These are phyloP conservation scores for Nemapogon koenigi DNA, from an alignment of 2,888 invertebrate genomes.

Conservation along the genomic window DNA sequence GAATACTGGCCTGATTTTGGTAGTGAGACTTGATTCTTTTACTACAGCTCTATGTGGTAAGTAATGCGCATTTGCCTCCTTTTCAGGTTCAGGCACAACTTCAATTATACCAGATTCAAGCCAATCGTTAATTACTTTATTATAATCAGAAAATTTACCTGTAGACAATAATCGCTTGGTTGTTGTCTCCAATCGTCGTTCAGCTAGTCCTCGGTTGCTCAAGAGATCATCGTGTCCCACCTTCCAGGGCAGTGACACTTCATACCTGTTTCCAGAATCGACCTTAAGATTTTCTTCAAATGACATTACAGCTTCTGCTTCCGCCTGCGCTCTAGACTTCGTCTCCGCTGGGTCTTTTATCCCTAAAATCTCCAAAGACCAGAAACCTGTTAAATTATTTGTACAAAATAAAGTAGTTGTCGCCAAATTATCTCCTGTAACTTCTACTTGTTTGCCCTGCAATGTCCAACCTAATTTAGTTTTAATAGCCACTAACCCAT, in stretches of 20 bases:
- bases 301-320: not conserved
- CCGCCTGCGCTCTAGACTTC: not conserved
- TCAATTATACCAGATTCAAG: slow-evolving; percentile 7
- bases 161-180: slow-evolving; percentile 7
- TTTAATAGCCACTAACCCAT: slow-evolving; percentile 1
- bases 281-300: not conserved
- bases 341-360: not conserved
- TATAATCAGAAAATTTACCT: slow-evolving; percentile 5
- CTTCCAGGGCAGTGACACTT: slow-evolving; percentile 2
- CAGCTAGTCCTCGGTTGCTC: not conserved
- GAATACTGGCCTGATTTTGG: slow-evolving; percentile 23
- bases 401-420: too few relatives aligned
- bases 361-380: not conserved
- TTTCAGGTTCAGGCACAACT: too few relatives aligned
- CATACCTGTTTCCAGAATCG: not conserved
- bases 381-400: not conserved
- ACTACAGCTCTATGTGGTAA: slow-evolving; percentile 22
- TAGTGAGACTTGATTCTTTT: slow-evolving; percentile 19
- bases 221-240: not conserved
- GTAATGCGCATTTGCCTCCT: slow-evolving; percentile 12
- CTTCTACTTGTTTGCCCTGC: not conserved
- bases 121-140: slow-evolving; percentile 10
- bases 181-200: slow-evolving; percentile 17
- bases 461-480: slow-evolving; percentile 4
- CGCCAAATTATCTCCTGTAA: not conserved